Base-by-base conservation (phyloP, 2,888 invertebrate species). In the Altica lythri region DNA sequence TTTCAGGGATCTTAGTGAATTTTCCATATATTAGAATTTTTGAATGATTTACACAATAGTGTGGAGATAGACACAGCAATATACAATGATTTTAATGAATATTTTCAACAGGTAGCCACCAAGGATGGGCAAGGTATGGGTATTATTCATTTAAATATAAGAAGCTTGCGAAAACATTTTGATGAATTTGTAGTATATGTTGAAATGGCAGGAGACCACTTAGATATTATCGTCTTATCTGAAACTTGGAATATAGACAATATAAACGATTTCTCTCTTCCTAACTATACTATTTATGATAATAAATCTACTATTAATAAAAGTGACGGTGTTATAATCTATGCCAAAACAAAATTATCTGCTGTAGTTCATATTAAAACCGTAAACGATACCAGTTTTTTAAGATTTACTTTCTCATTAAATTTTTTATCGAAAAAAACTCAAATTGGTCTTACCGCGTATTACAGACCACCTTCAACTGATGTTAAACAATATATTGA, bases 61-160 rank as follows among this genome's bases (percentile, higher is more conserved):
- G 14, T 16, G 14, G 32, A 45, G 30, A 17, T 45, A 30, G 44
- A 45, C 5, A 45, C 44, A 45, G 22, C 32, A 46, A 34, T 32
- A 19, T 14, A 12, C 14, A 34, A 46, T 46, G 34, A 46, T 13
- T 19, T 46, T 14, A 32, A 13, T 2, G 14, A 19, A 4, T 46
- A 46, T 34, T 4, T 46, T 12, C 34, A 34, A 14, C 14, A 14
- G 4, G 19, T 32, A 35, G 14, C 46, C 2, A 19, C 8, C 14
- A 19, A 12, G 13, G 34, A 35, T 5, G 12, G 32, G 32, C 10
- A 17, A 17, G 44, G 44, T 35, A 25, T 38, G 12, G 38, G 38
- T 10, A 19, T 38, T 10, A 10, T 38, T n/a, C 38, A 38, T 38
- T 38, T 38, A 5, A 38, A 38, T 19, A 38, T 19, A 19, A 38